These are phyloP conservation scores for Danionella cerebrum DNA, from an alignment of 2,113 vertebrate genomes.

Conservation along the genomic window DNA sequence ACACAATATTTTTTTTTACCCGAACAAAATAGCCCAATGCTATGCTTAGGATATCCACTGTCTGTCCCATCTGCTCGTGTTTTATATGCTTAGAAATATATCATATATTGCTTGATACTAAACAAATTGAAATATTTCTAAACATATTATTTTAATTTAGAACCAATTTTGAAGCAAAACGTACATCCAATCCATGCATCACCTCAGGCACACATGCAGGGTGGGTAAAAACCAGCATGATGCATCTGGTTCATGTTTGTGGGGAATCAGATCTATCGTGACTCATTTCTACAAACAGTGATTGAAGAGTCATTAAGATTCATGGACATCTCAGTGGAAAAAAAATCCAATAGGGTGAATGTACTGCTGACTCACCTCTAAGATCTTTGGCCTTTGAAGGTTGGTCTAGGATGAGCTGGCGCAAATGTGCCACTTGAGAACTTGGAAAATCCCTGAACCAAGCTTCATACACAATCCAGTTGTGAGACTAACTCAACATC, in stretches of 20 bases:
- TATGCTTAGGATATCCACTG: no score
- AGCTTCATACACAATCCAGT: neutral
- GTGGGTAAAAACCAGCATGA: neutral
- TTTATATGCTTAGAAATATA: no score
- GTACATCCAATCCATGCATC: no score
- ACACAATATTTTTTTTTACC: no score
- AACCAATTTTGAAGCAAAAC: no score
- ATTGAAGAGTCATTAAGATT: neutral
- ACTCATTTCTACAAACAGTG: constrained; percentile 23
- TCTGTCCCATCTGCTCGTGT: no score
- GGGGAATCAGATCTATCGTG: constrained; percentile 9
- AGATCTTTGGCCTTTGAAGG: neutral
- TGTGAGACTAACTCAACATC: no score
- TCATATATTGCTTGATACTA: no score
- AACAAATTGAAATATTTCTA: no score
- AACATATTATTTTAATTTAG: no score
- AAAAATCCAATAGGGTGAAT: neutral
- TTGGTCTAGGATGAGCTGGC: neutral
- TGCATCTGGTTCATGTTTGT: constrained; percentile 1
- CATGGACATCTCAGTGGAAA: neutral
- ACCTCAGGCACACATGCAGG: no score
- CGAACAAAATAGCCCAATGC: no score
- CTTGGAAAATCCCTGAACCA: neutral
- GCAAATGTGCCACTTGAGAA: neutral
- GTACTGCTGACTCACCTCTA: neutral